Base-by-base conservation (phyloP, 2,797 vertebrate species). In the Periophthalmus magnuspinnatus region DNA sequence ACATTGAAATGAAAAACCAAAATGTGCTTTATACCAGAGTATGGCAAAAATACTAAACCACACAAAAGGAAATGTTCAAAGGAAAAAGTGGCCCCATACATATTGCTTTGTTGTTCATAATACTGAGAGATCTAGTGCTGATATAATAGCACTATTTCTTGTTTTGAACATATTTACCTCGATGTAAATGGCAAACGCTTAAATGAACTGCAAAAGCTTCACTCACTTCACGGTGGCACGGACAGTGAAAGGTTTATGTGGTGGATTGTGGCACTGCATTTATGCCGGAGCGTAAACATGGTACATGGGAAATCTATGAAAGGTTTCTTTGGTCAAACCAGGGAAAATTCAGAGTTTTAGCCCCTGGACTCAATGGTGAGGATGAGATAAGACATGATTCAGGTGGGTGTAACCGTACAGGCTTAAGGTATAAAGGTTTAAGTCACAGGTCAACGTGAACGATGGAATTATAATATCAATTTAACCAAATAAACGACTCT, bases 31-130 rank as follows among this genome's bases (percentile, higher is more conserved):
- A 68, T 75, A 70, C 60, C 71, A 68, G 41, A 72, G 85, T 74
- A 71, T 79, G 68, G 84, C 74, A 84, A 87, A 32, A 76, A 19
- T 4, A 67, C 54, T 71, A 69, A 75, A 72, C 72, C 9, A 72
- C 38, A n/a, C 70, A 71, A 80, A 81, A 85, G 21, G 10, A 84
- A 74, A 85, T 61, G 41, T 50, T 76, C 72, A 79, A 6, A 70
- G 68, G 61, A 70, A 69, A 69, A 75, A 65, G 77, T 89, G 83
- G 86, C 82, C 81, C 70, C 68, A 89, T 89, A 91, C 72, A 76
- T 93, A 94, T 94, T 94, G 93, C 92, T 93, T 87, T 79, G 73
- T 91, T 84, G 90, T 92, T 91, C 80, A 86, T 91, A 94, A 94
- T 90, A 93, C 94, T 92, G 91, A 92, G 83, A 81, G 74, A 77